Evolutionary conservation across 1,140 invertebrate species (phyloP).

Genomic region (Microplitis mediator): DNA sequence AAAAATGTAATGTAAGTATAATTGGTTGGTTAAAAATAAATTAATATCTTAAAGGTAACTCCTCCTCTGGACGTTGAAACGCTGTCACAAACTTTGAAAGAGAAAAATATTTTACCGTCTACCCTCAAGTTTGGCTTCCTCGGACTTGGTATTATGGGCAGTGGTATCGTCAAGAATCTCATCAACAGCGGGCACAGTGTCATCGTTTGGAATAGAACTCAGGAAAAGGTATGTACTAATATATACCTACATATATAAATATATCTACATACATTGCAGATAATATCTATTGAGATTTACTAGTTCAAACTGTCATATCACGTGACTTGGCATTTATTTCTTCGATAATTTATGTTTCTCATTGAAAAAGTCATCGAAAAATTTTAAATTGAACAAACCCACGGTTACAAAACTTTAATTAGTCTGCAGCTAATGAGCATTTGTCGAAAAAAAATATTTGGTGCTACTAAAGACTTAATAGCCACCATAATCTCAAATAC

Average conservation of each 20-base stretch:
- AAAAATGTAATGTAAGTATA: neutral
- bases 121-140: conserved; percentile 92
- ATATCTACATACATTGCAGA: neutral
- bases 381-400: too few species aligned
- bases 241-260: neutral
- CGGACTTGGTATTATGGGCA: conserved; percentile 95
- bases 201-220: conserved; percentile 91
- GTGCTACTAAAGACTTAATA: too few species aligned
- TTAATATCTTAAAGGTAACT: conserved; percentile 64
- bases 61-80: conserved; percentile 78
- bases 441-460: too few species aligned
- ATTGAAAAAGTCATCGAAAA: too few species aligned
- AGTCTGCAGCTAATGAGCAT: too few species aligned
- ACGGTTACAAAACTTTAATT: too few species aligned
- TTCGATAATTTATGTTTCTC: too few species aligned
- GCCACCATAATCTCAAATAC: too few species aligned
- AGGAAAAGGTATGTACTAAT: conserved; percentile 80
- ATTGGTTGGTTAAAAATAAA: neutral
- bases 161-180: conserved; percentile 93
- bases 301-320: too few species aligned
- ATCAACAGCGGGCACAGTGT: conserved; percentile 93
- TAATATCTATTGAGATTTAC: neutral
- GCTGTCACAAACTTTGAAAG: conserved; percentile 78
- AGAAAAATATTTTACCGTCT: conserved; percentile 87
- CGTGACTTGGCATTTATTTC: too few species aligned